Base-by-base conservation (phyloP, 2,113 vertebrate species). In the Misgurnus anguillicaudatus region DNA sequence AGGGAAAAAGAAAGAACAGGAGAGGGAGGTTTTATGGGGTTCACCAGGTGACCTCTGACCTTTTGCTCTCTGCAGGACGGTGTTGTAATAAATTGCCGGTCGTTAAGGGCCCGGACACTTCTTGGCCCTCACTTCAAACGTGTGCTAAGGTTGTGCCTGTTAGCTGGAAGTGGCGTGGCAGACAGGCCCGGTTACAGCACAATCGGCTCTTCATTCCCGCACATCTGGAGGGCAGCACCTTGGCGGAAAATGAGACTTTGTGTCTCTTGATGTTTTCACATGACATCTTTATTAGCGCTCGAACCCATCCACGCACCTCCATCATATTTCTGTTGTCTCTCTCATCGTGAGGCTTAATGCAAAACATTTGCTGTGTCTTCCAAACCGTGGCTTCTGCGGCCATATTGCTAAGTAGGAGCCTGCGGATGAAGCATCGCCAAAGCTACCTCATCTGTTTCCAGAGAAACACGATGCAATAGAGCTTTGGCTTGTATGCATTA, bases 271-370 rank as follows among this genome's bases (percentile, higher is more conserved):
- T 85, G 87, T 91, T 90, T 88, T 84, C 83, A 76, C 85, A 78
- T 92, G 91, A 93, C 90, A 91, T 92, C 92, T 94, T 94, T 92
- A 93, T 93, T 91, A 92, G 90, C 82, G 55, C 88, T 88, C 76
- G 79, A 82, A 79, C 75, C 84, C 80, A 53, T 79, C 72, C 66
- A 74, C 19, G 55, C 68, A 79, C 82, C 78, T 88, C 80, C 82
- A 66, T 61, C 80, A 81, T 77, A 83, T 78, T 71, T 78, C 69
- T 67, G 70, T 63, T 39, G 38, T n/a, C 60, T 64, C 68, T 63
- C 72, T 48, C 66, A 61, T 9, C 80, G 80, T 61, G 77, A 82
- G 61, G 77, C 80, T 69, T 91, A 91, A 93, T 91, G 87, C 36
- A 62, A 91, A 93, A 90, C 91, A 91, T 81, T 90, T 85, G 90